Conservation (phyloP, 2,888 invertebrate genomes). For the Ecliptopera silaceata region DNA sequence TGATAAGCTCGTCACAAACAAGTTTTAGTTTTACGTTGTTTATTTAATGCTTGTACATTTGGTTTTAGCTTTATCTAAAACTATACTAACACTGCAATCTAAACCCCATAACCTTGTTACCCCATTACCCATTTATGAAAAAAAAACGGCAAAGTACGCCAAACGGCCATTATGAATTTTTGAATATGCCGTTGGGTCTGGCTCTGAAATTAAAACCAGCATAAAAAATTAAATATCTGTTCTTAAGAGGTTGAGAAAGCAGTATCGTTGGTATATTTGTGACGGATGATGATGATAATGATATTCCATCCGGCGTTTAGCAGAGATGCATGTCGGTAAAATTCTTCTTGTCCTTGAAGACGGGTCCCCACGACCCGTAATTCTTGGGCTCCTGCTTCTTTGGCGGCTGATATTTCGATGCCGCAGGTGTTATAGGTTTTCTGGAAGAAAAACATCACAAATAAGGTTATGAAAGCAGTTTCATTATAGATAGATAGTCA, state of each 20-base stretch:
- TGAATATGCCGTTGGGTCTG: neutral
- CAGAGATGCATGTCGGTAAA: conserved; percentile 89
- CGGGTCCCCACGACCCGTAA: conserved; percentile 88
- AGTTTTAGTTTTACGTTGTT: conserved; percentile 40
- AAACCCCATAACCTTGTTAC: neutral
- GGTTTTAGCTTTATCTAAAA: conserved; percentile 48
- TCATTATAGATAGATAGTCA: no score
- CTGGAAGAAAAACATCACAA: conserved; percentile 49
- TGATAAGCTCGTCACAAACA: conserved; percentile 48
- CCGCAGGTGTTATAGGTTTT: conserved; percentile 53
- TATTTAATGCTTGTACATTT: conserved; percentile 45
- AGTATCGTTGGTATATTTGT: conserved; percentile 37
- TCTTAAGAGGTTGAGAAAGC: conserved; percentile 10
- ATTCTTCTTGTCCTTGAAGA: conserved; percentile 88
- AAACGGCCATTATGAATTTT: neutral
- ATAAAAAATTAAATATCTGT: neutral
- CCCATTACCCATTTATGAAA: neutral
- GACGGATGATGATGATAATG: conserved; percentile 50
- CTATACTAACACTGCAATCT: conserved; percentile 27
- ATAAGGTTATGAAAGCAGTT: no score
- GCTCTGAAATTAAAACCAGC: neutral
- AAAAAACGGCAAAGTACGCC: neutral
- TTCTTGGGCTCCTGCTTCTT: conserved; percentile 72
- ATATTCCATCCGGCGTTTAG: conserved; percentile 60
- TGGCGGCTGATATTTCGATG: conserved; percentile 60